Evolutionary conservation across 2,113 vertebrate genomes (phyloP), one percentile per base, ranked within the genome.

Genomic region (Excalfactoria chinensis): DNA sequence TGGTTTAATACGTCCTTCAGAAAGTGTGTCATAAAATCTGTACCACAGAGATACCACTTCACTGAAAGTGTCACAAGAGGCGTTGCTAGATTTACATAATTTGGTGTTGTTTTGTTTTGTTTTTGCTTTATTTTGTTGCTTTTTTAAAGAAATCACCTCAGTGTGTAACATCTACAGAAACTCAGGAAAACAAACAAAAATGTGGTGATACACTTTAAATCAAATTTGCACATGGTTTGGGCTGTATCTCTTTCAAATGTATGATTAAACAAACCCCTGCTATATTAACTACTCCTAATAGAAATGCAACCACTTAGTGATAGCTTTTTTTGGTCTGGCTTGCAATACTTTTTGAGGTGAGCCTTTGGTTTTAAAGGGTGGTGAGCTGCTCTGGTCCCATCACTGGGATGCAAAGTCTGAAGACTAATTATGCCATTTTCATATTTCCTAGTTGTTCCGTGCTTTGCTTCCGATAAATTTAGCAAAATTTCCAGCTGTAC

Each of bases 401-500:
- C 19, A 22, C 58, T 68, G 59, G 67, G 67, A 91, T 43, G 15
- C 30, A 9, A 75, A 91, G 40, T 26, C 88, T 81, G 70, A 84
- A 88, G 48, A 58, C 86, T 82, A 84, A 72, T 92, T 78, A 82
- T 0, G 9, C 55, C 1, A 1, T 30, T 78, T 84, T 70, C 41
- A 8, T 89, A 73, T 62, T 92, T 91, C 59, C 77, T 19, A 8
- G 72, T 69, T 68, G 43, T 34, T 94, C 28, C 2, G 32, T 75
- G 67, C 49, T 94, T 90, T 82, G 62, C 6, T 28, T 25, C 46
- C 70, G 81, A 85, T 59, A 84, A 85, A 82, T 87, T 73, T 79
- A 93, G 89, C 32, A 92, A 75, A 69, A 20, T 2, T 25, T 93
- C 88, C 73, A 87, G 78, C 88, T 91, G 80, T 86, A 63, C 77